These are phyloP conservation scores for Axis porcinus DNA, from an alignment of 2,113 vertebrate genomes.

Conservation along the genomic window DNA sequence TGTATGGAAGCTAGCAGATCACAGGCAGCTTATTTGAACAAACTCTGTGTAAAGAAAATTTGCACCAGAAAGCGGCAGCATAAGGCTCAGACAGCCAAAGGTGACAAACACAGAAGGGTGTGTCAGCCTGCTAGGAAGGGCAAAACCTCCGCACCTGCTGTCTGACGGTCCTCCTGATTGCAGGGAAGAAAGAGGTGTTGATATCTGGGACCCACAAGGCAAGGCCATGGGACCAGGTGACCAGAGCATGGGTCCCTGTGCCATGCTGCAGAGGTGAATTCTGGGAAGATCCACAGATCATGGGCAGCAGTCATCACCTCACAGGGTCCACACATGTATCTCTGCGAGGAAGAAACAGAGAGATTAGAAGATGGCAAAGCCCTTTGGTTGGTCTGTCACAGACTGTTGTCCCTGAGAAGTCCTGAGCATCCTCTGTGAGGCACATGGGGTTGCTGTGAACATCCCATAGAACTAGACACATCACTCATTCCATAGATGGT, in stretches of 20 bases:
- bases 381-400: neutral
- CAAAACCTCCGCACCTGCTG: neutral
- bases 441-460: neutral
- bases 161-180: neutral
- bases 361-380: neutral
- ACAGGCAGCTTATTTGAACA: neutral
- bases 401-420: neutral
- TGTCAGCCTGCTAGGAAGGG: neutral
- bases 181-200: neutral
- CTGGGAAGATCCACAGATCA: neutral
- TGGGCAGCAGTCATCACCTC: neutral
- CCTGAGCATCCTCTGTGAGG: neutral
- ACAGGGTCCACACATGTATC: fast-evolving
- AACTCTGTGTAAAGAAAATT: neutral
- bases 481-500: fast-evolving
- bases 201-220: neutral
- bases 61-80: fast-evolving
- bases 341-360: neutral
- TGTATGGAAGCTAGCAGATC: fast-evolving
- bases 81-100: neutral
- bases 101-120: fast-evolving
- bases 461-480: neutral
- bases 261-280: fast-evolving
- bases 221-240: neutral
- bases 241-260: neutral